Base-by-base conservation (phyloP, 2,797 vertebrate species). In the Borostomias antarcticus region DNA sequence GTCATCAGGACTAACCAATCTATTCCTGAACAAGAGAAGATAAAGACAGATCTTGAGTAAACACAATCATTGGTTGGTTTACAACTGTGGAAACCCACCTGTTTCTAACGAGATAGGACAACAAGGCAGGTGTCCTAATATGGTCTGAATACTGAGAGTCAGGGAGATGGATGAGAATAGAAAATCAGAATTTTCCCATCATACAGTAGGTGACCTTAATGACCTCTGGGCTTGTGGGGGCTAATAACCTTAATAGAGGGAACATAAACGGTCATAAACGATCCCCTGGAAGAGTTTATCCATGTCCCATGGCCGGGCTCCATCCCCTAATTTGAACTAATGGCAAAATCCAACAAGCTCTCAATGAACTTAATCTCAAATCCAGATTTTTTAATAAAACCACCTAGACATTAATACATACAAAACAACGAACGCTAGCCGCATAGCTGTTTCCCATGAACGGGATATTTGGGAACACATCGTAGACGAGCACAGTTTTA, bases 301-400 rank as follows among this genome's bases (percentile, higher is more conserved):
- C 69, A 47, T 25, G 53, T n/a, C 10, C 35, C 10, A 19, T 54
- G 32, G 59, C 57, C 2, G 45, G 68, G 23, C 47, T 64, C 32
- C n/a, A 40, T 63, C 66, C 69, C 72, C 47, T 62, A 37, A 61
- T 52, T 69, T 13, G 26, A 56, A 62, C 9, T 25, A 72, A 37
- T 67, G 47, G 23, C 11, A 43, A 66, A 72, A 50, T 70, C 56
- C 40, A 74, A 69, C 69, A 67, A 73, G 57, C 19, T 59, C 29
- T 50, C 48, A 69, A 37, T 28, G 21, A 56, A 10, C 51, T 72
- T 72, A 1, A 69, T 72, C 77, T 56, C 33, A 33, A 59, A 70
- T 76, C 63, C 66, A 78, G 69, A 66, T 75, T 60, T 48, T 60
- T 56, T 78, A 71, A 70, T 70, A 63, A 70, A 77, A 62, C 32